A percentile compares a stretch with the other conserved stretches of the same genome.
Conservation (phyloP, 1,140 invertebrate genomes). For the Venturia canescens region DNA sequence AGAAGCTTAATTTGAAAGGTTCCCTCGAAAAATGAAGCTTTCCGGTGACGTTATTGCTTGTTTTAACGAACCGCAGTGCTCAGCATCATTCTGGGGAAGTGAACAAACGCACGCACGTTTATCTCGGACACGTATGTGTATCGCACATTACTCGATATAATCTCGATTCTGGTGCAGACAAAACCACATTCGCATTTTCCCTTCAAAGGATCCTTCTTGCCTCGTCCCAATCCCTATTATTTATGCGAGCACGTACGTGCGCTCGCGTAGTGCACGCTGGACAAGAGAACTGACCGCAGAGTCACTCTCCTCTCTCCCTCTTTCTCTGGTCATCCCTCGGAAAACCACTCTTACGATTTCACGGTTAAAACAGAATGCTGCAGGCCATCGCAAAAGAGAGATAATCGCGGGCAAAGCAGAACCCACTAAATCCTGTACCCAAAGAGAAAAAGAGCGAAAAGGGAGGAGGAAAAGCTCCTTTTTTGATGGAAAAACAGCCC, state of each 20-base stretch:
- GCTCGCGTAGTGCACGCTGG: neutral
- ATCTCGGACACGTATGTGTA: neutral
- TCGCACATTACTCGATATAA: conserved; percentile 29
- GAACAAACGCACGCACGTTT: neutral
- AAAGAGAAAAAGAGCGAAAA: neutral
- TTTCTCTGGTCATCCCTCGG: conserved; percentile 20
- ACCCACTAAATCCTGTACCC: neutral
- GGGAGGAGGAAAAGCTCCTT: neutral
- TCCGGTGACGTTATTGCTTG: neutral
- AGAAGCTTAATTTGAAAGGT: neutral
- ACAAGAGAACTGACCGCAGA: conserved; percentile 35
- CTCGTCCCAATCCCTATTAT: neutral
- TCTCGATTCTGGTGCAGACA: conserved; percentile 10
- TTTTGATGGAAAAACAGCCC: neutral
- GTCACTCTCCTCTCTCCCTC: conserved; percentile 4
- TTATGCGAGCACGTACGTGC: neutral
- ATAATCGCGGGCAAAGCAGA: conserved; percentile 3
- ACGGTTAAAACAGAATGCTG: neutral
- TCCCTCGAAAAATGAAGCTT: neutral
- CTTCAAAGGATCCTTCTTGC: conserved; percentile 29
- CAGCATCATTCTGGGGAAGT: neutral
- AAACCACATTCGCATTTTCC: conserved; percentile 38
- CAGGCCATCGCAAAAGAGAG: conserved; percentile 1
- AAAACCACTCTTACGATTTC: conserved; percentile 24
- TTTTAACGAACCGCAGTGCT: neutral